A percentile compares a stretch with the other conserved stretches of the same genome.
These are phyloP conservation scores for Fregetta grallaria DNA, from an alignment of 2,113 vertebrate genomes.

Conservation along the genomic window DNA sequence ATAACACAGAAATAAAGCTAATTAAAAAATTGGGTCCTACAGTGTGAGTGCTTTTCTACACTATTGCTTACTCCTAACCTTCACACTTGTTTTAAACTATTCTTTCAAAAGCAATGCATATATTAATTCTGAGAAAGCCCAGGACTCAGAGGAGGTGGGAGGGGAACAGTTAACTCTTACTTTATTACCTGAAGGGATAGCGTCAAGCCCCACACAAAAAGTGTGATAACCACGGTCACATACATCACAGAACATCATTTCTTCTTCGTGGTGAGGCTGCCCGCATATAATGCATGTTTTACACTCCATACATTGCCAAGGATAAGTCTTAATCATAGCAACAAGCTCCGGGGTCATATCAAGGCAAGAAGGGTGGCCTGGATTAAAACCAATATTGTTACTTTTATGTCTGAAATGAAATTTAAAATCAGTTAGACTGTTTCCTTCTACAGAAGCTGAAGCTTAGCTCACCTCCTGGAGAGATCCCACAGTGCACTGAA, in stretches of 20 bases:
- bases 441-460: background rate
- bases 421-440: background rate
- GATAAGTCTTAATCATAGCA: slow-evolving; percentile 92
- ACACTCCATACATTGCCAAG: slow-evolving; percentile 99
- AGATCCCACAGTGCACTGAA: background rate
- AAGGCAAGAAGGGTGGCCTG: slow-evolving; percentile 97
- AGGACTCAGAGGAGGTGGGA: background rate
- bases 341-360: slow-evolving; percentile 92
- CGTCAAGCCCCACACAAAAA: slow-evolving; percentile 94
- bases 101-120: background rate
- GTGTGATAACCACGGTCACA: slow-evolving; percentile 98
- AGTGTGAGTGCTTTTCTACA: background rate
- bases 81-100: background rate
- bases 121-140: background rate
- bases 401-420: slow-evolving; percentile 35
- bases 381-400: slow-evolving; percentile 73
- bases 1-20: slow-evolving; percentile 39
- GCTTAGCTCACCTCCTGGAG: background rate
- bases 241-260: slow-evolving; percentile 99
- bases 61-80: background rate
- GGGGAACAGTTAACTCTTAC: background rate
- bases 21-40: background rate
- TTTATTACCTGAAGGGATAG: slow-evolving; percentile 91
- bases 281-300: slow-evolving; percentile 95
- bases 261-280: slow-evolving; percentile 97